These are phyloP conservation scores for Tholera decimalis DNA, from an alignment of 2,888 invertebrate genomes.

Conservation along the genomic window DNA sequence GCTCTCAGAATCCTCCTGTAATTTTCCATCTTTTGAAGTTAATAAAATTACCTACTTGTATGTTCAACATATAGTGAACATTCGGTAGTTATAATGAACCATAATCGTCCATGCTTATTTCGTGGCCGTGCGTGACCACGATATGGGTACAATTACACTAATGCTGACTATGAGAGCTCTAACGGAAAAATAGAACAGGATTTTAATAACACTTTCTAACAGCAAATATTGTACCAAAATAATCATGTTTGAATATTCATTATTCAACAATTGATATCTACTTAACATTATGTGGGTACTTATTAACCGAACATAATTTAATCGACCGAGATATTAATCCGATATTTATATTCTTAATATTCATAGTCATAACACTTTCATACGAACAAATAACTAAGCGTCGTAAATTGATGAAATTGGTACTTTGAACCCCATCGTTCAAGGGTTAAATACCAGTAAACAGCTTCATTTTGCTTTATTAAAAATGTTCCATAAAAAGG, in stretches of 20 bases:
- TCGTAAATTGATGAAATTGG: constrained; percentile 82
- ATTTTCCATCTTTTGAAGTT: constrained; percentile 8
- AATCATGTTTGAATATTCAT: constrained; percentile 57
- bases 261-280: constrained; percentile 45
- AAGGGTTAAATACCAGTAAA: constrained; percentile 88
- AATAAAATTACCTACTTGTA: constrained; percentile 17
- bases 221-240: constrained; percentile 30
- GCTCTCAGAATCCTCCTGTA: not conserved
- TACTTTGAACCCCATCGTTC: constrained; percentile 68
- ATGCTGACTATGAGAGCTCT: constrained; percentile 56
- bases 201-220: constrained; percentile 48
- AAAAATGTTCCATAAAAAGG: constrained; percentile 77
- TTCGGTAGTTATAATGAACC: constrained; percentile 66
- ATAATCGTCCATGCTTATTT: constrained; percentile 63
- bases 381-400: constrained; percentile 67
- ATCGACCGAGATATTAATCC: constrained; percentile 43
- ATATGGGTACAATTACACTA: constrained; percentile 64
- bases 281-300: constrained; percentile 58
- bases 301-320: constrained; percentile 48
- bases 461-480: constrained; percentile 84
- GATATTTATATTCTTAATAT: constrained; percentile 49
- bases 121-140: constrained; percentile 67
- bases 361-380: constrained; percentile 41
- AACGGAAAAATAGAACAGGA: constrained; percentile 52
- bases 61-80: constrained; percentile 53